Percentiles rank a stretch among this genome's conserved stretches.
Conservation (phyloP, 2,113 vertebrate genomes). For the Macquaria ambigua region DNA sequence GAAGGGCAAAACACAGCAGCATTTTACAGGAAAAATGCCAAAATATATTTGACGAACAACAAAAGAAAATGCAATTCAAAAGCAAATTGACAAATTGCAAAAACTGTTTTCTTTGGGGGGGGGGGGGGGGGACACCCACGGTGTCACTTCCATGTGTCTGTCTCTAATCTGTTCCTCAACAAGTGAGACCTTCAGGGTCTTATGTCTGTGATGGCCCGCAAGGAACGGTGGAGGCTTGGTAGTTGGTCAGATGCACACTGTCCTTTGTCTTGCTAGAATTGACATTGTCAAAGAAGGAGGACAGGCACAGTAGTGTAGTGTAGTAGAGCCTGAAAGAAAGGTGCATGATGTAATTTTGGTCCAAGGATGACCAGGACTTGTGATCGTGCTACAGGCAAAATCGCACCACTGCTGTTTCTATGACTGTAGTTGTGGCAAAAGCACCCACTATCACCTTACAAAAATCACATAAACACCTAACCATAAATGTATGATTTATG, state of each 20-base stretch:
- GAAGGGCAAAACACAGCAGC: neutral
- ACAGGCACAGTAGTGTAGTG: no score
- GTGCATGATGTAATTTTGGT: neutral
- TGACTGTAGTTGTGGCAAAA: neutral
- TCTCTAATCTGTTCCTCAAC: neutral
- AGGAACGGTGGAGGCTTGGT: no score
- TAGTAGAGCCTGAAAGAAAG: slow-evolving; percentile 3
- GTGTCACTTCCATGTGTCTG: neutral
- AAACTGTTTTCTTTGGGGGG: no score
- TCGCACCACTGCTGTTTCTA: slow-evolving; percentile 11
- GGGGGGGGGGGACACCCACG: no score
- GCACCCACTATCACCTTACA: neutral
- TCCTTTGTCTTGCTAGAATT: neutral
- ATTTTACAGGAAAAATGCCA: neutral
- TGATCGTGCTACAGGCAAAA: neutral
- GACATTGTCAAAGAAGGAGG: neutral
- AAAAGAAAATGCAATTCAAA: neutral
- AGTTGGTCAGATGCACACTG: no score
- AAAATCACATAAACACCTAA: neutral
- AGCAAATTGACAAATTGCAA: neutral
- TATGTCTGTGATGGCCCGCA: no score
- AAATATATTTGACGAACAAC: neutral
- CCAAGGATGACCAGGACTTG: neutral
- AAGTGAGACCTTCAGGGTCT: neutral
- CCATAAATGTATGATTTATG: slow-evolving; percentile 24